These are phyloP conservation scores for Lytechinus variegatus DNA, from an alignment of 35 echinoderm and acorn worm species.

Conservation along the genomic window DNA sequence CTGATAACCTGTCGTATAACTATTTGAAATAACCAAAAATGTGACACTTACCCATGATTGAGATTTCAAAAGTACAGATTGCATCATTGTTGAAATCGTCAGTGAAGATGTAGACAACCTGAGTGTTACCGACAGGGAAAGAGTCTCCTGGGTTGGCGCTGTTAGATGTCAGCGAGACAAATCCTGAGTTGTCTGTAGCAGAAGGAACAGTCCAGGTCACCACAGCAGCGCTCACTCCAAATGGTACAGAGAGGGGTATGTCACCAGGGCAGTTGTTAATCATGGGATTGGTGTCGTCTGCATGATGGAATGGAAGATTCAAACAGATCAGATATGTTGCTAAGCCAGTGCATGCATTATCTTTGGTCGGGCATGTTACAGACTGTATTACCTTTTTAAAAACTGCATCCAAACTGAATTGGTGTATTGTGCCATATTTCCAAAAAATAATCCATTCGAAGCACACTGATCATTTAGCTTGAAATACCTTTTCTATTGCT, in stretches of 20 bases:
- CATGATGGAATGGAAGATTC: background rate
- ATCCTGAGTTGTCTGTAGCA: constrained; percentile 38
- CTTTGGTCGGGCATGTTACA: no score
- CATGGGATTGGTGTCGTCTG: constrained; percentile 44
- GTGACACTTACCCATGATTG: constrained; percentile 32
- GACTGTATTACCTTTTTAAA: no score
- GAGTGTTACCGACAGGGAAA: constrained; percentile 60
- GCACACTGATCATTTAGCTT: no score
- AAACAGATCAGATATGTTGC: background rate
- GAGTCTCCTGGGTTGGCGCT: constrained; percentile 21
- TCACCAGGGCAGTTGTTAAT: constrained; percentile 46
- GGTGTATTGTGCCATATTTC: no score
- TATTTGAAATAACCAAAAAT: no score
- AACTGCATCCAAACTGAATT: no score
- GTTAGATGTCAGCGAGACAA: background rate
- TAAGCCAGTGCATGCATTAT: no score
- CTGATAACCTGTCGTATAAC: no score
- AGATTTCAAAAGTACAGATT: constrained; percentile 41
- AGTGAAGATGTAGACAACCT: constrained; percentile 65
- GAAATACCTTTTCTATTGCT: no score
- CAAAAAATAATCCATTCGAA: no score
- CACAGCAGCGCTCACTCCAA: background rate
- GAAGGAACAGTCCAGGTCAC: constrained; percentile 39
- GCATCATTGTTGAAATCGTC: constrained; percentile 50
- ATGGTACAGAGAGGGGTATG: constrained; percentile 41